Percentiles rank a stretch among this genome's conserved stretches.
These are phyloP conservation scores for Lytechinus pictus DNA, from an alignment of 35 echinoderm and acorn worm species.

Conservation along the genomic window DNA sequence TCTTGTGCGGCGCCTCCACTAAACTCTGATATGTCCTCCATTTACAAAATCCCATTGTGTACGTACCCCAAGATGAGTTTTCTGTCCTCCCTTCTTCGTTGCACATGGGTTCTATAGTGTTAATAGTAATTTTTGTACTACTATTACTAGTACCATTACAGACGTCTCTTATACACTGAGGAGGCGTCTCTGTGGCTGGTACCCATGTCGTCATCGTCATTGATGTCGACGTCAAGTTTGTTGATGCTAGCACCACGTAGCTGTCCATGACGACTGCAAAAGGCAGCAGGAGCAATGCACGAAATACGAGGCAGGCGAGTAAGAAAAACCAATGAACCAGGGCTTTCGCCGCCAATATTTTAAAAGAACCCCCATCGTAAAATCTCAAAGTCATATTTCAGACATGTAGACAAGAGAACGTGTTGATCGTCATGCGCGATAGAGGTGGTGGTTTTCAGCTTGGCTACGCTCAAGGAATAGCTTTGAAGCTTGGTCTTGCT, in stretches of 20 bases:
- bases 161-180: conserved; percentile 11
- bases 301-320: conserved; percentile 55
- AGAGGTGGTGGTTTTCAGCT: background rate
- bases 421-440: conserved; percentile 49
- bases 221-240: conserved; percentile 39
- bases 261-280: conserved; percentile 60
- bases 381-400: conserved; percentile 76
- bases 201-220: conserved; percentile 45
- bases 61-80: background rate
- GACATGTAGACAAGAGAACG: conserved; percentile 43
- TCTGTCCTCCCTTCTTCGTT: conserved; percentile 42
- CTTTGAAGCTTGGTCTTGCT: background rate
- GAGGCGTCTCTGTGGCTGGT: background rate
- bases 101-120: conserved; percentile 34
- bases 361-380: conserved; percentile 71
- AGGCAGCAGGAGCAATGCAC: conserved; percentile 56
- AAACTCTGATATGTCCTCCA: conserved; percentile 60
- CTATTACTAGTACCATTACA: background rate
- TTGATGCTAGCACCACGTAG: conserved; percentile 65
- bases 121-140: background rate
- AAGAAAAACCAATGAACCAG: conserved; percentile 53
- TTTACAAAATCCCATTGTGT: conserved; percentile 58
- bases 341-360: conserved; percentile 57
- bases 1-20: conserved; percentile 1
- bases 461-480: conserved; percentile 27